Evolutionary conservation across 2,113 vertebrate genomes (phyloP).

Genomic region (Protobothrops mucrosquamatus): DNA sequence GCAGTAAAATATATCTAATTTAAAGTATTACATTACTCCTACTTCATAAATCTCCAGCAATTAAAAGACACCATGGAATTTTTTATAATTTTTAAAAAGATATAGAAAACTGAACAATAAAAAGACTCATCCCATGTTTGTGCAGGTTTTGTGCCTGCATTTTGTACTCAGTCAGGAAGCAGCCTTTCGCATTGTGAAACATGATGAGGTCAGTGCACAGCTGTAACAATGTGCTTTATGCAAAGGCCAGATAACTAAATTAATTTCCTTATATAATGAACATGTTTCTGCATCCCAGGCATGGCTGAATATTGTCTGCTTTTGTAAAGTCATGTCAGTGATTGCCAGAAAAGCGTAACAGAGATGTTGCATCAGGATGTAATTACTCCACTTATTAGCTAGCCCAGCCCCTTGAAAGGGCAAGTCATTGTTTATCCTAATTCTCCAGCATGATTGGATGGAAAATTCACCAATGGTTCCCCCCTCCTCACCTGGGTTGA

Average conservation of each 20-base stretch:
- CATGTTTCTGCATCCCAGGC: not conserved
- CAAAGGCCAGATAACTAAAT: not conserved
- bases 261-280: slow-evolving; percentile 7
- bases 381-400: not conserved
- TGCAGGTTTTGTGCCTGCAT: not conserved
- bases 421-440: not conserved
- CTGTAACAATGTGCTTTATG: not conserved
- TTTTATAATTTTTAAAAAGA: not conserved
- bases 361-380: not conserved
- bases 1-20: not conserved
- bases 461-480: too few relatives aligned
- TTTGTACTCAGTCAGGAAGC: accelerated
- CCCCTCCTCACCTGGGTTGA: too few relatives aligned
- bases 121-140: not conserved
- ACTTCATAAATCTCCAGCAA: not conserved
- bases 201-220: not conserved
- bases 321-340: not conserved
- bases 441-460: too few relatives aligned
- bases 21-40: not conserved
- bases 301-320: not conserved
- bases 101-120: not conserved
- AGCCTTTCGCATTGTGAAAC: not conserved
- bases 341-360: slow-evolving; percentile 1
- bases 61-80: too few relatives aligned
- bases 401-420: not conserved